Evolutionary conservation across 2,797 vertebrate genomes (phyloP), one percentile per base, ranked within the genome.

Genomic region (Malacoraja senta): DNA sequence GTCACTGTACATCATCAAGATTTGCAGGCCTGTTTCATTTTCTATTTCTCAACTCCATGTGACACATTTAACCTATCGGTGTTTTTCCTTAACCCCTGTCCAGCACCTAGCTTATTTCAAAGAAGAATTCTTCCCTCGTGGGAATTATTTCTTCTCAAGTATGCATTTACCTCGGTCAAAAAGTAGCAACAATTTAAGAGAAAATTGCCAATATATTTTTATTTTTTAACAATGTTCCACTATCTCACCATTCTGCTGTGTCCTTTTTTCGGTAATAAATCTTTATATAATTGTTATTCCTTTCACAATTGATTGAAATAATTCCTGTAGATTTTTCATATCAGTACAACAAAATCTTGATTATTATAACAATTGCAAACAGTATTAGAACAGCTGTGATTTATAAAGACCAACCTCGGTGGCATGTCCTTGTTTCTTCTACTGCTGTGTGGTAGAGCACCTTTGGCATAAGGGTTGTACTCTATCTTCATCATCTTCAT

Each of bases 401-500:
- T 38, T 71, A 72, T 92, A 76, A n/a, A 8, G 68, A 74, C 90
- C 24, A 12, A 92, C 90, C 90, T 92, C 76, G 74, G 90, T 53
- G 90, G 21, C 44, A 38, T 58, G 26, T n/a, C 38, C 35, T 91
- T 92, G 38, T 92, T 71, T 26, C 72, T 53, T 92, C 72, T 92
- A 26, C 71, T 76, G 44, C 81, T 61, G 2, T 53, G 90, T 76
- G 90, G 84, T 68, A 88, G 84, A 88, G 84, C 38, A 58, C 90
- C 90, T 76, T 92, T 92, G 71, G 90, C 90, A n/a, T 92, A 92
- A 72, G 90, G 90, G 71, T 92, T 92, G 71, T 76, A 92, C 71
- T 92, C 90, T 44, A 92, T 92, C 90, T 92, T 92, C 90, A 92
- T 92, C 90, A 53, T 74, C 90, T 92, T 92, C 90, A 92, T 92